Base-by-base conservation (phyloP, 2,797 vertebrate genomes). In the Anniella stebbinsi region DNA sequence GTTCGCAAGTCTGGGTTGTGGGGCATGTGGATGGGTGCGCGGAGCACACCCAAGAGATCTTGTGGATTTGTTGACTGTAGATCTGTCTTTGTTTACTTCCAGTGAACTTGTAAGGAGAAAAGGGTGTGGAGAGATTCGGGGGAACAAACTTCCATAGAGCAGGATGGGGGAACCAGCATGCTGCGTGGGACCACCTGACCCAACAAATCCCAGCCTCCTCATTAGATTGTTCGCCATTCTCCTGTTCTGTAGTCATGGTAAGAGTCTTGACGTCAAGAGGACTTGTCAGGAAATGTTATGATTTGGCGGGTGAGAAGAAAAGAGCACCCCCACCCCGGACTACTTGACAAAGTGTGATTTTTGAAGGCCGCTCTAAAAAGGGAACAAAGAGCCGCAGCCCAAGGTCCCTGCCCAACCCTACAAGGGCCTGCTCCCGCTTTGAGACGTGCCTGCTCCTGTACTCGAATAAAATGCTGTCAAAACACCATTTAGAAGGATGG, bases 181-280 rank as follows among this genome's bases (percentile, higher is more conserved):
- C 25, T 21, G 45, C 60, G 45, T 67, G 80, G 86, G 92, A 80
- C 90, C 69, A 48, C 92, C 92, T 89, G 94, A 96, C 95, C 95
- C 92, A 97, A 97, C 93, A 91, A 95, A 41, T 36, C 90, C 89
- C 17, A 0, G 38, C 69, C 69, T 97, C 95, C 92, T 94, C 93
- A 92, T 97, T 94, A 95, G 73, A 77, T 87, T 97, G 0, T 91
- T 98, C 93, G 93, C 98, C 86, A 76, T 98, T 85, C 97, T 98
- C 84, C 95, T 99, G 88, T 96, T 97, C 94, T 96, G 95, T 92
- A 94, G 96, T 92, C 96, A 98, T 92, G 98, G 98, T 99, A 98
- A 97, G 96, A 72, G 33, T 28, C 21, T 8, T 10, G 3, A 28
- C 1, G 15, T 28, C 41, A 63, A 17, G 25, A 15, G 38, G 15